A percentile compares a stretch with the other conserved stretches of the same genome.
These are phyloP conservation scores for Leptoclinus maculatus DNA, from an alignment of 2,797 vertebrate genomes.

Conservation along the genomic window DNA sequence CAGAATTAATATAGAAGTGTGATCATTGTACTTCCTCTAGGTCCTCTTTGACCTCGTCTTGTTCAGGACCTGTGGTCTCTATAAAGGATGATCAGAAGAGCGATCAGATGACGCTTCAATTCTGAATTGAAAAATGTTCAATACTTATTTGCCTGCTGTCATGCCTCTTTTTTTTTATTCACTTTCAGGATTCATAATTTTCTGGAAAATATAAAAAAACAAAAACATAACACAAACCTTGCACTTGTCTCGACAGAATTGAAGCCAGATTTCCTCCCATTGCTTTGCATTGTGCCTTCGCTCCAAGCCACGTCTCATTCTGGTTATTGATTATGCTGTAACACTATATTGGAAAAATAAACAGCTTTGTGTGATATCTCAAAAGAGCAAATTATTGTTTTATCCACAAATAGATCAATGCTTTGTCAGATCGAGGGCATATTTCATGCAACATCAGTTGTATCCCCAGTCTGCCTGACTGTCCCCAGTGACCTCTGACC, in stretches of 20 bases:
- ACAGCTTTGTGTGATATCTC: neutral
- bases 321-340: constrained; percentile 6
- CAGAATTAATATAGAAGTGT: too few species aligned
- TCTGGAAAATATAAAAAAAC: neutral
- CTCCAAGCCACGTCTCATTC: constrained; percentile 26
- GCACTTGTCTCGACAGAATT: constrained; percentile 9
- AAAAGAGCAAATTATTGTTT: neutral
- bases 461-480: neutral
- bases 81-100: too few species aligned
- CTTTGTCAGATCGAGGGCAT: neutral
- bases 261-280: constrained; percentile 45
- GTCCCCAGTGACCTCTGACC: constrained; percentile 60
- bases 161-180: too few species aligned
- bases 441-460: neutral
- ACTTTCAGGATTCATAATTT: too few species aligned
- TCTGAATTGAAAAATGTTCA: too few species aligned
- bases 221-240: constrained; percentile 30
- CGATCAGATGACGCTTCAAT: too few species aligned
- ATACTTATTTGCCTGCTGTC: too few species aligned
- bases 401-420: neutral
- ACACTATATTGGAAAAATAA: constrained; percentile 26
- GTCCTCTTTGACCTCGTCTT: too few species aligned
- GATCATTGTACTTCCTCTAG: too few species aligned
- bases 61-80: too few species aligned
- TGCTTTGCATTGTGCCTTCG: constrained; percentile 17